A percentile compares a stretch with the other conserved stretches of the same genome.
Conservation (phyloP, 2,113 vertebrate genomes). For the Tamias sibiricus region DNA sequence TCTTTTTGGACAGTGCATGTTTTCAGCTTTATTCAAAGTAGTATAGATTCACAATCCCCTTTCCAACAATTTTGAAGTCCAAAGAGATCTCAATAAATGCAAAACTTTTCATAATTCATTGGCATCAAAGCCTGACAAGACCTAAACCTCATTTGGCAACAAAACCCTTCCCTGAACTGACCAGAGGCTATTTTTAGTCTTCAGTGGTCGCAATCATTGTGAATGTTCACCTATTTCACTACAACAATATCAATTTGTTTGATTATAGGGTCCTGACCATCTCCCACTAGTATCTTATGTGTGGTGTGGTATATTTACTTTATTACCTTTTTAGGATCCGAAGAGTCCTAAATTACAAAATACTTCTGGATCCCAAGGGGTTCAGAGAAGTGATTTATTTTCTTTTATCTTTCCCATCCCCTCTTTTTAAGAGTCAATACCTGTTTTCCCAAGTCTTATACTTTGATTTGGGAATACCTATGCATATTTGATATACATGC, state of each 20-base stretch:
- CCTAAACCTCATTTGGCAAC: neutral
- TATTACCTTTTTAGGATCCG: neutral
- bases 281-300: neutral
- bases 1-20: neutral
- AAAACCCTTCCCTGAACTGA: neutral
- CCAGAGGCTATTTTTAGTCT: constrained; percentile 33
- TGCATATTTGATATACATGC: neutral
- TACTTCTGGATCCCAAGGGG: neutral
- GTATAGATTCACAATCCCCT: neutral
- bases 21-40: neutral
- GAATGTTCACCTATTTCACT: neutral
- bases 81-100: constrained; percentile 14
- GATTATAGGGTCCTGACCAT: neutral
- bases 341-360: neutral
- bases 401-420: neutral
- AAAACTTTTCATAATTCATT: constrained; percentile 39
- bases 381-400: neutral
- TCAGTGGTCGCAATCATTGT: neutral
- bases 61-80: neutral
- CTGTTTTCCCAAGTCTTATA: neutral
- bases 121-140: neutral
- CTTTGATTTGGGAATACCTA: neutral
- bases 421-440: neutral
- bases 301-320: neutral
- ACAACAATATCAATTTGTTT: neutral